A percentile compares a stretch with the other conserved stretches of the same genome.
phyloP scores from a whole-genome alignment of 2,888 invertebrate genomes.

The Eupithecia subfuscata region DNA sequence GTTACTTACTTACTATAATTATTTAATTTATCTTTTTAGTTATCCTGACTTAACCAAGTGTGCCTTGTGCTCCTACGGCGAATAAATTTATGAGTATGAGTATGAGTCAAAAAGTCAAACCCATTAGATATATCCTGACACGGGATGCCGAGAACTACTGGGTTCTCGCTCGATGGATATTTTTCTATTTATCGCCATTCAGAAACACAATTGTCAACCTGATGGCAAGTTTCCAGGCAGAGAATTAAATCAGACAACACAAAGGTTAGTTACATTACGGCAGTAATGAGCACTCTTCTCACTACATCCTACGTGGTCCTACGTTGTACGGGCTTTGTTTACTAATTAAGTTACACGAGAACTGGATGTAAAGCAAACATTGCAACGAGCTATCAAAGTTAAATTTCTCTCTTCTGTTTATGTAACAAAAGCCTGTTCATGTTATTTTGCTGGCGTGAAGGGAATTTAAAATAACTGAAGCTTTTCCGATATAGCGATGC shows the following conservation, averaged over 20 bases:
- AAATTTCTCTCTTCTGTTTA: neutral
- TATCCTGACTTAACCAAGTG: too few species aligned
- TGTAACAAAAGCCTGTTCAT: neutral
- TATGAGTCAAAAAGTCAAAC: too few species aligned
- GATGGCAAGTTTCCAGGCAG: slow-evolving; percentile 22
- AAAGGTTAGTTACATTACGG: slow-evolving; percentile 34
- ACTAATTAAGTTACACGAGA: slow-evolving; percentile 14
- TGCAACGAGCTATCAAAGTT: neutral
- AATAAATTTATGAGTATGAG: too few species aligned
- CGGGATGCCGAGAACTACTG: neutral
- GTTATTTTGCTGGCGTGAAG: neutral
- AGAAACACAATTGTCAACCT: slow-evolving; percentile 8
- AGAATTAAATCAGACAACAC: slow-evolving; percentile 37
- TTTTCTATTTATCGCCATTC: neutral
- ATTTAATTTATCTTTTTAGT: too few species aligned
- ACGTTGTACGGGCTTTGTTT: slow-evolving; percentile 17
- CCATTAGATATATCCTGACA: neutral
- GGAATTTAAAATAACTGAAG: too few species aligned
- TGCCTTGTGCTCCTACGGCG: too few species aligned
- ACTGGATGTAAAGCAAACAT: neutral
- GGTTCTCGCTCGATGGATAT: neutral
- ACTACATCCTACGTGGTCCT: slow-evolving; percentile 16
- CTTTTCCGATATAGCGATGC: too few species aligned
- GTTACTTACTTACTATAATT: too few species aligned
- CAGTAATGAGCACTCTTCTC: slow-evolving; percentile 31